Evolutionary conservation across 2,888 invertebrate genomes (phyloP), one percentile per base, ranked within the genome.

Genomic region (Dioctria rufipes): DNA sequence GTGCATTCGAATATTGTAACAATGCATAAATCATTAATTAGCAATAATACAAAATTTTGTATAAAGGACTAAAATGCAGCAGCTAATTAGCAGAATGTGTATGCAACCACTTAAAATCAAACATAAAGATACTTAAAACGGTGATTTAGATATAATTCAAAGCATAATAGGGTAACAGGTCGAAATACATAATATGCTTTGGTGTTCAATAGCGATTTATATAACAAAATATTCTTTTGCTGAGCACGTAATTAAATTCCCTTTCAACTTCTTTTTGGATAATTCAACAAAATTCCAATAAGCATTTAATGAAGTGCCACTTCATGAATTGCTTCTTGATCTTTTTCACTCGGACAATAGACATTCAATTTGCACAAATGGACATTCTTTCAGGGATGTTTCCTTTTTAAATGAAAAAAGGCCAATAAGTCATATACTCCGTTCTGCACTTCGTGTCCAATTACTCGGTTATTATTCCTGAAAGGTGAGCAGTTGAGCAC

Each of bases 321-420:
- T 79, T 67, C 67, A 67, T 67, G 67, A 60, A 67, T 43, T 13
- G 39, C 51, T 66, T 66, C 40, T 66, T 78, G 37, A 63, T 78
- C 54, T 25, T 49, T 66, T 78, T 51, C 13, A 37, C n/a, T n/a
- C 79, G 43, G 58, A 79, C 79, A 79, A 79, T 79, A 67, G 43
- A 58, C 67, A 79, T 79, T 79, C 79, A 79, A 79, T 79, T 79
- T 79, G 66, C 79, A 79, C 79, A 79, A 67, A 78, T 66, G 78
- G 78, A 63, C 78, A 78, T 78, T 78, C 78, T 78, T 78, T 65
- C 51, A 8, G 60, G n/a, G 13, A 58, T 60, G 73, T 60, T 73
- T 73, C 73, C 42, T 60, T 25, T 54, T 13, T 58, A 6, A 40
- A 40, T 42, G 25, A 25, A 58, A 58, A 60, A 54, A 42, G 58